These are phyloP conservation scores for Drosophila eugracilis DNA, from an alignment of 1,140 invertebrate species.

Conservation along the genomic window DNA sequence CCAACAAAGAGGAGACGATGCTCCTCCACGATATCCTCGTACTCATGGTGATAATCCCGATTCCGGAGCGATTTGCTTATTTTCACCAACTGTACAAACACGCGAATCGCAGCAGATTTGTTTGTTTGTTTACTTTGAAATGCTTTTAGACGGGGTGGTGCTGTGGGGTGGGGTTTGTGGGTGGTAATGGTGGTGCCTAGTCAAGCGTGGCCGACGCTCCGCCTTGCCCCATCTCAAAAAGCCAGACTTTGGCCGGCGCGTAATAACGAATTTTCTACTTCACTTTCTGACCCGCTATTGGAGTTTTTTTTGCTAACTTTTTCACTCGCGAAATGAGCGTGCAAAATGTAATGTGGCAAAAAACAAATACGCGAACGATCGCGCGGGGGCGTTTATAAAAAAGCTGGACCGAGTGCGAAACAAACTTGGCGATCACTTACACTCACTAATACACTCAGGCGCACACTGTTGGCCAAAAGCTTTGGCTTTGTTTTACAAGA, in stretches of 20 bases:
- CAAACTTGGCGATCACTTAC: constrained; percentile 37
- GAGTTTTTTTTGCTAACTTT: not conserved
- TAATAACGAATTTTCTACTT: constrained; percentile 7
- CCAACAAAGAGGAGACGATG: not conserved
- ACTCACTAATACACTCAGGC: constrained; percentile 11
- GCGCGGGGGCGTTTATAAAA: constrained; percentile 31
- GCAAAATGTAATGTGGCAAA: constrained; percentile 23
- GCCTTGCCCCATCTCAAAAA: constrained; percentile 45
- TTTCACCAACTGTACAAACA: constrained; percentile 41
- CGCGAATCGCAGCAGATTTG: constrained; percentile 25
- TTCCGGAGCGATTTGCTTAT: constrained; percentile 21
- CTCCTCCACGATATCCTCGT: constrained; percentile 15
- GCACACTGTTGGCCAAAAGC: constrained; percentile 26
- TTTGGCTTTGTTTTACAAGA: constrained; percentile 26
- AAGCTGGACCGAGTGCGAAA: constrained; percentile 16
- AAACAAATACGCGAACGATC: constrained; percentile 15
- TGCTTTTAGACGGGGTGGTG: not conserved
- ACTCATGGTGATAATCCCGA: constrained; percentile 20
- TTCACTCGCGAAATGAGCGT: constrained; percentile 12
- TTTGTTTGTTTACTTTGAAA: constrained; percentile 43
- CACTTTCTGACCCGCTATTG: constrained; percentile 12
- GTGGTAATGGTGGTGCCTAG: constrained; percentile 33
- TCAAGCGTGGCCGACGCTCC: constrained; percentile 42
- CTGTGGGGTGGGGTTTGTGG: not conserved
- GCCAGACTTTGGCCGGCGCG: constrained; percentile 46